These are phyloP conservation scores for Hystrix brachyura DNA, from an alignment of 2,113 vertebrate species.

Conservation along the genomic window DNA sequence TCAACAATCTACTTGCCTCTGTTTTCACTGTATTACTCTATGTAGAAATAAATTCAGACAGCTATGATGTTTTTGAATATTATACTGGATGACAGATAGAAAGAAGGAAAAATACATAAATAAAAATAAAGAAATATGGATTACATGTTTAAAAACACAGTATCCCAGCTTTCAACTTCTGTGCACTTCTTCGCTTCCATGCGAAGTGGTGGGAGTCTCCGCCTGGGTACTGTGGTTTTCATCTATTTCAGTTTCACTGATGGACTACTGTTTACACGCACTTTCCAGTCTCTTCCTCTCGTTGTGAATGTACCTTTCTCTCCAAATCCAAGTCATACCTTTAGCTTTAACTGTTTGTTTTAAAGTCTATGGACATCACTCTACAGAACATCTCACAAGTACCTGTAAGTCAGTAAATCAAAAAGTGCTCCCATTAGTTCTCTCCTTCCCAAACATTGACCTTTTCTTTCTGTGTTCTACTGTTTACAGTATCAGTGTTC, in stretches of 20 bases:
- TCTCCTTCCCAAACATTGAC: constrained; percentile 3
- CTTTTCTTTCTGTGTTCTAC: neutral
- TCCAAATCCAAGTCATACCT: neutral
- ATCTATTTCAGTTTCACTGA: neutral
- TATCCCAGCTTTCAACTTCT: neutral
- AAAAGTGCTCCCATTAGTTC: neutral
- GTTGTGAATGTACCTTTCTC: neutral
- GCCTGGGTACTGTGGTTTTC: neutral
- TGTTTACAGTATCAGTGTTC: neutral
- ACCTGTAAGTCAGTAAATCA: neutral
- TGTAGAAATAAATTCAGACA: neutral
- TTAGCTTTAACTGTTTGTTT: neutral
- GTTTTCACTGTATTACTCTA: neutral
- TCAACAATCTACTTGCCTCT: neutral
- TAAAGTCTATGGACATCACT: neutral
- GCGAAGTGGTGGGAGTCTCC: neutral
- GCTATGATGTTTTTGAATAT: neutral
- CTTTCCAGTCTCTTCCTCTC: neutral
- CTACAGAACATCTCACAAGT: neutral
- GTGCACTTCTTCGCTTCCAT: neutral
- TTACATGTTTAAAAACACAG: neutral
- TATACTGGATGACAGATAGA: neutral
- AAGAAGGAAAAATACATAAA: neutral
- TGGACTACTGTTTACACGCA: neutral
- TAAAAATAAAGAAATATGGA: neutral